phyloP scores from a whole-genome alignment of 2,888 invertebrate genomes.

The Epinotia demarniana region DNA sequence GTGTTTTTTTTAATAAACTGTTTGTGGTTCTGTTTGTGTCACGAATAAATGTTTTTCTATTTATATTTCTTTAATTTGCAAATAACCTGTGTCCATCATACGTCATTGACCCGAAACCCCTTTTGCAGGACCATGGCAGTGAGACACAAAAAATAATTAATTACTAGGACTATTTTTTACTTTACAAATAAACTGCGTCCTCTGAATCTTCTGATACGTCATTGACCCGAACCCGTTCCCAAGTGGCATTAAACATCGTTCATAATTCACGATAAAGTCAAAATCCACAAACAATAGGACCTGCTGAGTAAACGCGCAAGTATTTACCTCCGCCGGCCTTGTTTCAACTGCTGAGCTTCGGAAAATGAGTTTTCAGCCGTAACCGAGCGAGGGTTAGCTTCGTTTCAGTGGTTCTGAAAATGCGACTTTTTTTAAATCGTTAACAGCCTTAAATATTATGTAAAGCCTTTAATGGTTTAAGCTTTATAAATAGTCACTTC shows the following conservation, averaged over 20 bases:
- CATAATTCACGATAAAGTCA: not conserved
- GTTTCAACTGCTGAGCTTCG: conserved; percentile 44
- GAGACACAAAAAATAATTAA: too few relatives aligned
- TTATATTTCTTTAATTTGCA: too few relatives aligned
- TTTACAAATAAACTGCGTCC: not conserved
- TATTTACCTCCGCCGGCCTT: conserved; percentile 37
- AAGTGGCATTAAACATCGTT: not conserved
- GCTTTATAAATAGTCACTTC: too few relatives aligned
- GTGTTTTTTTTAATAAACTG: too few relatives aligned
- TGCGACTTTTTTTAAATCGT: not conserved
- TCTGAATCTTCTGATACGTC: not conserved
- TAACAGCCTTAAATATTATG: too few relatives aligned
- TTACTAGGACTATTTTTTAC: too few relatives aligned
- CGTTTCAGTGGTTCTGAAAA: conserved; percentile 1
- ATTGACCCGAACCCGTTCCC: not conserved
- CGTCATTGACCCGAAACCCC: too few relatives aligned
- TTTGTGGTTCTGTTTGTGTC: too few relatives aligned
- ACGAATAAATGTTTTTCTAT: too few relatives aligned
- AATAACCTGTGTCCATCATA: too few relatives aligned
- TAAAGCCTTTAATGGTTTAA: too few relatives aligned
- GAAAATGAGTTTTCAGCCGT: conserved; percentile 44
- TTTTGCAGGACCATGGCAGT: too few relatives aligned
- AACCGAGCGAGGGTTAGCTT: conserved; percentile 17
- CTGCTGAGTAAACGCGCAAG: conserved; percentile 39
- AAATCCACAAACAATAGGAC: not conserved